Evolutionary conservation across 2,797 vertebrate genomes (phyloP).

Genomic region (Sebastes melanostomus): DNA sequence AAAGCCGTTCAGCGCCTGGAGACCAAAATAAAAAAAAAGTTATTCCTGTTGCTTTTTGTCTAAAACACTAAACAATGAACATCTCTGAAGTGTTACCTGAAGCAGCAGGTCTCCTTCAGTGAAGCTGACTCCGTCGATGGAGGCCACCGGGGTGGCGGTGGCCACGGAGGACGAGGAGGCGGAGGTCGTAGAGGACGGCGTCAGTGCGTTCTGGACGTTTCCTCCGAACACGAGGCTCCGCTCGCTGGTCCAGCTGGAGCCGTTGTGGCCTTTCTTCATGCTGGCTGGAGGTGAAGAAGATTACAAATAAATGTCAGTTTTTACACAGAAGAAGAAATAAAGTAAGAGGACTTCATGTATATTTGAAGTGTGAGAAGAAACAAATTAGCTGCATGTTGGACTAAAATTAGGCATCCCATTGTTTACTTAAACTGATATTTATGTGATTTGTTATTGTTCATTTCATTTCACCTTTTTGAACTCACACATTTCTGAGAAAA

Average conservation of each 20-base stretch:
- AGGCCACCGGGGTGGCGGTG: conserved; percentile 15
- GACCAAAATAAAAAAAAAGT: background rate
- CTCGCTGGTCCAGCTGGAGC: conserved; percentile 51
- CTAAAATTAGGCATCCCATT: background rate
- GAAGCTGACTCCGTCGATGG: conserved; percentile 78
- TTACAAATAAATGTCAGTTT: background rate
- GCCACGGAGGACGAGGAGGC: background rate
- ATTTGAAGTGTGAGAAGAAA: background rate
- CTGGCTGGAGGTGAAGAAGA: conserved; percentile 62
- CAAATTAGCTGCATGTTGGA: background rate
- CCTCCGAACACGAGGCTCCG: conserved; percentile 43
- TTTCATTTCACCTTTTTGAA: background rate
- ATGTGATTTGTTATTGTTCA: background rate
- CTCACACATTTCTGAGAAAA: background rate
- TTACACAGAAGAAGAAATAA: background rate
- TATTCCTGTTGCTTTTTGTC: background rate
- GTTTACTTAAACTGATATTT: background rate
- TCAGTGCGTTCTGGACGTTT: conserved; percentile 32
- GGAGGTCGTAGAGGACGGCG: background rate
- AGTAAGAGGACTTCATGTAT: background rate
- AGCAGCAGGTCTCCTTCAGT: conserved; percentile 81
- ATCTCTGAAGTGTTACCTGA: conserved; percentile 54
- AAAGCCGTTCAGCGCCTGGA: conserved; percentile 85
- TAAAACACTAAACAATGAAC: background rate
- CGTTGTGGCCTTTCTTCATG: conserved; percentile 68